Percentiles rank a stretch among this genome's conserved stretches.
These are phyloP conservation scores for Drusus annulatus DNA, from an alignment of 1,140 invertebrate genomes.

Conservation along the genomic window DNA sequence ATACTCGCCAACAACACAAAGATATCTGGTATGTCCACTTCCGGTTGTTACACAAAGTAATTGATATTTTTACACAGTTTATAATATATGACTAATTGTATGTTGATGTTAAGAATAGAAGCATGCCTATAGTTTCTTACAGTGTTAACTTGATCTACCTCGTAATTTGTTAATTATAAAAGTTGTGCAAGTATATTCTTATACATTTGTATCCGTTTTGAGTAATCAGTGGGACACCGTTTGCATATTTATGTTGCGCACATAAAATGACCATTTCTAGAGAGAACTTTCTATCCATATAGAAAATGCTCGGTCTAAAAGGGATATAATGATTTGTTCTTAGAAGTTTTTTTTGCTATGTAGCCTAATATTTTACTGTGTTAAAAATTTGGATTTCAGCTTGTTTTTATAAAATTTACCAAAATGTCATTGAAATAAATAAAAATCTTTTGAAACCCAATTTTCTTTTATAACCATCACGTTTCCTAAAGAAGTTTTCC, in stretches of 20 bases:
- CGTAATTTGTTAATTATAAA: slow-evolving; percentile 41
- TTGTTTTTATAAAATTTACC: slow-evolving; percentile 35
- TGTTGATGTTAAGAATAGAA: slow-evolving; percentile 39
- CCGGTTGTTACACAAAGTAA: background rate
- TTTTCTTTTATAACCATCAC: background rate
- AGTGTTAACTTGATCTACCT: slow-evolving; percentile 41
- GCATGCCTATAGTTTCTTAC: slow-evolving; percentile 40
- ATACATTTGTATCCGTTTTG: slow-evolving; percentile 36
- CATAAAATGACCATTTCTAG: slow-evolving; percentile 20
- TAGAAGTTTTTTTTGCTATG: slow-evolving; percentile 42
- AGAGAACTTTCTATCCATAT: background rate
- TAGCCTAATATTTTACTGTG: slow-evolving; percentile 41
- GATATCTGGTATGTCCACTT: slow-evolving; percentile 18
- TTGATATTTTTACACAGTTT: slow-evolving; percentile 37
- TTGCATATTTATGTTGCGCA: slow-evolving; percentile 27
- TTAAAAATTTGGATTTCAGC: slow-evolving; percentile 41
- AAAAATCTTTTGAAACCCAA: slow-evolving; percentile 20
- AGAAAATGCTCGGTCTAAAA: slow-evolving; percentile 15
- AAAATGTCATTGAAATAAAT: slow-evolving; percentile 32
- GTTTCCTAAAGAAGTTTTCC: too few relatives aligned
- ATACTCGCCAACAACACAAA: slow-evolving; percentile 2
- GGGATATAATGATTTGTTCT: slow-evolving; percentile 26
- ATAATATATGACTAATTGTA: slow-evolving; percentile 31
- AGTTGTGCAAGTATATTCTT: slow-evolving; percentile 34
- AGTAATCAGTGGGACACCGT: background rate